Base-by-base conservation (phyloP, 2,113 vertebrate species). In the Romanogobio albipinnatus region DNA sequence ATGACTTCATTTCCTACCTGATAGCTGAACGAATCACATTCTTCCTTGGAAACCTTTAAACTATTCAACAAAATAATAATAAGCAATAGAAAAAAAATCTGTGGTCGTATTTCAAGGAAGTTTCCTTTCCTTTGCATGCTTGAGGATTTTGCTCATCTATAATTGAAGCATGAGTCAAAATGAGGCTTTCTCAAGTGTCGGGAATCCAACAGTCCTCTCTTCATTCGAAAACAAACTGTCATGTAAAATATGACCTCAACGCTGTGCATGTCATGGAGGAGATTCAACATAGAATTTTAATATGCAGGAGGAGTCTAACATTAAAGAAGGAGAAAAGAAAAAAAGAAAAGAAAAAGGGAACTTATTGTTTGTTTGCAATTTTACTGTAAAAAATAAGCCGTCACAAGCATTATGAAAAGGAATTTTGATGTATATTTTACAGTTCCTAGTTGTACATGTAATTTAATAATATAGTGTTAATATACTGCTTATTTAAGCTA, bases 91-190 rank as follows among this genome's bases (percentile, higher is more conserved):
- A 64, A 36, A 66, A 66, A 62, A 80, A 39, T 17, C 22, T 56
- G 24, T 14, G 24, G 24, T 22, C 6, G 17, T 33, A 49, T 68
- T 64, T 74, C 10, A 59, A 74, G 71, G 7, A 62, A 61, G n/a
- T 61, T 58, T 56, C 11, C 1, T 33, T 84, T 71, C 7, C 15
- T 33, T 33, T 84, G 43, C 43, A 39, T 64, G 82, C 11, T 51
- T 66, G 83, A 53, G 82, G 19, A 33, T 84, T 76, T 76, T 49
- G 71, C 83, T 77, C 83, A 77, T 84, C 74, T 39, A 56, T 77
- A 56, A 84, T 77, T 84, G 49, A 76, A 84, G 17, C 74, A 10
- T 2, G 47, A 84, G 45, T 74, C 59, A 76, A 73, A 62, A 77
- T 9, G 17, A 53, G 26, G 59, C 19, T 53, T 76, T 76, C 59